phyloP scores from a whole-genome alignment of 1,140 invertebrate genomes.

The Drosophila orena region DNA sequence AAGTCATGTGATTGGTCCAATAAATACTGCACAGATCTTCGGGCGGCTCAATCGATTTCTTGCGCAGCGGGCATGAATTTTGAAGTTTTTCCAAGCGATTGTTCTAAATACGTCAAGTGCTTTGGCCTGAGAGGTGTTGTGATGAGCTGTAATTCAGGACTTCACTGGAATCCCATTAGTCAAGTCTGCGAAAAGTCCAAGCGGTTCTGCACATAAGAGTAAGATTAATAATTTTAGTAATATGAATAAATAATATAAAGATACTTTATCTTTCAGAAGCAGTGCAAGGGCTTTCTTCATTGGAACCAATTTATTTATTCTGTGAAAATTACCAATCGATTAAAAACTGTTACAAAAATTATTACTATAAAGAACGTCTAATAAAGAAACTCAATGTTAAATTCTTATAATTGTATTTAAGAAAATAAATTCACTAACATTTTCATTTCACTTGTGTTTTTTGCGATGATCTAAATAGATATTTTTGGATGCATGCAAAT shows the following conservation, averaged over 20 bases:
- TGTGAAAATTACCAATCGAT: background rate
- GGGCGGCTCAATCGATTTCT: constrained; percentile 1
- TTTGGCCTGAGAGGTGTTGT: constrained; percentile 2
- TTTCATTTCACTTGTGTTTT: background rate
- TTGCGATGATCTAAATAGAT: constrained; percentile 71
- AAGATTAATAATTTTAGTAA: background rate
- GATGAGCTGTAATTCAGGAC: constrained; percentile 22
- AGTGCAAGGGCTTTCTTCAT: background rate
- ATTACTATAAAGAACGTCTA: background rate
- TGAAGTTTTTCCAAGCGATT: constrained; percentile 18
- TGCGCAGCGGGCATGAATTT: constrained; percentile 14
- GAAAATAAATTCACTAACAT: constrained; percentile 4
- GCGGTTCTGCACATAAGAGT: constrained; percentile 22
- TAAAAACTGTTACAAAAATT: background rate
- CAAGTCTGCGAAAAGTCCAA: constrained; percentile 20
- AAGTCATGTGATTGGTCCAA: constrained; percentile 34
- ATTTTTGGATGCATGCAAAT: constrained; percentile 67
- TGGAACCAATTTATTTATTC: background rate
- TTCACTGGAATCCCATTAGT: constrained; percentile 31
- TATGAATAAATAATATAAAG: no score
- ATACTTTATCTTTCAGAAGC: constrained; percentile 1
- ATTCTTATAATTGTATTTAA: background rate
- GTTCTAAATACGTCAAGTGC: constrained; percentile 31
- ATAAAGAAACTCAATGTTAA: background rate
- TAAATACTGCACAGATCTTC: background rate